Evolutionary conservation across 2,888 invertebrate genomes (phyloP), one percentile per base, ranked within the genome.

Genomic region (Brachypalpus laphriformis): DNA sequence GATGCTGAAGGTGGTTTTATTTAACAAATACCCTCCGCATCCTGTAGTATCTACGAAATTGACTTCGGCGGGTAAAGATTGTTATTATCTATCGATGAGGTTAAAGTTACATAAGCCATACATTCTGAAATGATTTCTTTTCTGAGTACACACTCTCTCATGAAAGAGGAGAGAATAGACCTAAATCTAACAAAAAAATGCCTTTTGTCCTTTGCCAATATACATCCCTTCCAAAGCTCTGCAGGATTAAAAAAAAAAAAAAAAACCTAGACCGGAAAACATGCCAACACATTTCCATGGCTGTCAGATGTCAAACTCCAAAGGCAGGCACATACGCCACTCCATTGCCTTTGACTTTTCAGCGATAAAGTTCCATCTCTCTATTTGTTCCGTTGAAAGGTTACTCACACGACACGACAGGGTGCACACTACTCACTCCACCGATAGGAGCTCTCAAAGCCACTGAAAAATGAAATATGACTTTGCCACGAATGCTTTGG

Each of bases 381-480:
- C 59, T 70, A 70, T 71, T 82, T 70, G 70, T 68, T 51, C 40
- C 56, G 28, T 28, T 57, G 57, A 31, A 71, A 82, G 76, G 75
- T 57, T 76, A 65, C 63, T 71, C 70, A 65, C 56, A 49, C 68
- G 45, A 40, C 56, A 70, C 61, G 40, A 57, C 63, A 51, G 22
- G 18, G 18, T 14, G 18, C 18, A 65, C 25, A 34, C 22, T 54
- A 7, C 11, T n/a, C n/a, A 51, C 31, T 57, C 22, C 45, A 42
- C 28, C 45, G 40, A 57, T 45, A 70, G 49, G n/a, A 40, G 28
- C 51, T 40, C 61, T 20, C 40, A 28, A 37, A 45, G 22, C 3
- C 18, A 70, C 18, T 20, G 51, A 77, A 66, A 59, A 18, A 77
- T 82, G 71, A 77, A 82, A 82, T 77, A 66, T 77, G 71, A 66